Evolutionary conservation across 2,888 invertebrate species (phyloP).

Genomic region (Hipparchia sbordonii): DNA sequence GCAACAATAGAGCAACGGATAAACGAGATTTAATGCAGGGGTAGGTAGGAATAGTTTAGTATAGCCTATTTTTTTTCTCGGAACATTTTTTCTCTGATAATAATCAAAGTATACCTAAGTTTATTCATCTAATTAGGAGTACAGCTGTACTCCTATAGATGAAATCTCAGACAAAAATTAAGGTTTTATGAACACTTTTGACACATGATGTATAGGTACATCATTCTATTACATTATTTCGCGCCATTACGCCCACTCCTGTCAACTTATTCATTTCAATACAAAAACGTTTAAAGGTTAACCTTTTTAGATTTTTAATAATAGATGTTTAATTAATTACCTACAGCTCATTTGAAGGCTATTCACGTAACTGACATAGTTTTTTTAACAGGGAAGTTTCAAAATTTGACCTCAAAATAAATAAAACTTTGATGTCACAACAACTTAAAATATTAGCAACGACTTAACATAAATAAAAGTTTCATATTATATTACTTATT

Average conservation of each 20-base stretch:
- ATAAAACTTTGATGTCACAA: background rate
- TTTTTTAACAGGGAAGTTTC: background rate
- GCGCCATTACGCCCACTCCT: background rate
- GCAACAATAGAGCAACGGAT: too few relatives aligned
- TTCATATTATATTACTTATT: background rate
- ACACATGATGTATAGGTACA: background rate
- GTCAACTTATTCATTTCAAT: background rate
- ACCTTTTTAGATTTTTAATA: background rate
- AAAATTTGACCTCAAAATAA: background rate
- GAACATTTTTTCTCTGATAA: too few relatives aligned
- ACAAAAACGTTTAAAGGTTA: background rate
- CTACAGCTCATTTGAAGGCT: background rate
- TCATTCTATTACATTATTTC: background rate
- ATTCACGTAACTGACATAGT: slow-evolving; percentile 4
- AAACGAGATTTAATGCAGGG: too few relatives aligned
- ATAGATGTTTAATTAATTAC: background rate
- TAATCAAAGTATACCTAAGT: too few relatives aligned
- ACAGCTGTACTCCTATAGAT: too few relatives aligned
- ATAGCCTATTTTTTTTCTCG: too few relatives aligned
- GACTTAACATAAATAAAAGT: background rate
- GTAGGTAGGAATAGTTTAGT: too few relatives aligned
- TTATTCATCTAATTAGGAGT: too few relatives aligned
- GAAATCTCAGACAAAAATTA: too few relatives aligned
- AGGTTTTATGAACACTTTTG: background rate
- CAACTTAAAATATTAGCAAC: background rate